Evolutionary conservation across 2,797 vertebrate genomes (phyloP), one percentile per base, ranked within the genome.

Genomic region (Propithecus deckenii): DNA sequence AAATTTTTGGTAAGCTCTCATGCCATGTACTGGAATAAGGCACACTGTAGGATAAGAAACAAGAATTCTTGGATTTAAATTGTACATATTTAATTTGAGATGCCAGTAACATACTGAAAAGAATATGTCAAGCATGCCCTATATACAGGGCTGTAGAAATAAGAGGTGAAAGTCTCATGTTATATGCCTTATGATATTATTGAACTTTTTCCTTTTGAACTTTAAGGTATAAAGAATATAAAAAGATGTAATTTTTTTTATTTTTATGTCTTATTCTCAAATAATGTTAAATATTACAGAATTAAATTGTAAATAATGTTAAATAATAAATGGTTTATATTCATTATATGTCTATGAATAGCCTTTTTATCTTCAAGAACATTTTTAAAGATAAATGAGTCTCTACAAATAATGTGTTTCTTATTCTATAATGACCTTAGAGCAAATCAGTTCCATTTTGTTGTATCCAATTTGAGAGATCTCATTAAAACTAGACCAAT

Each of bases 401-500:
- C 30, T 72, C 23, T 71, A 23, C 14, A 86, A 91, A 91, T 46
- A 90, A 76, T 28, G 14, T 48, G 3, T 1, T 32, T 7, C 23
- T 61, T 91, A 61, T 92, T 96, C n/a, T 15, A 46, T 30, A 91
- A 32, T 67, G 35, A 87, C 55, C 15, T 32, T 74, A 41, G 23
- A 88, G 11, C 12, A 79, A 61, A 78, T 85, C 48, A 78, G 9
- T 74, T 96, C 18, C 11, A 76, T 41, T 55, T 79, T 80, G 32
- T 50, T 46, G 41, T 92, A 43, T 55, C 28, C 18, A 83, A 4
- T 78, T 94, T 63, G 30, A 81, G 22, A 76, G 50, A 59, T 87
- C 59, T 96, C 63, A 95, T 86, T 94, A 86, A 94, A 85, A 67
- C 43, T 50, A 71, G 32, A 83, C 65, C 7, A 80, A 8, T 32